Conservation (phyloP, 2,888 invertebrate genomes). For the Sclerodermus sp. region DNA sequence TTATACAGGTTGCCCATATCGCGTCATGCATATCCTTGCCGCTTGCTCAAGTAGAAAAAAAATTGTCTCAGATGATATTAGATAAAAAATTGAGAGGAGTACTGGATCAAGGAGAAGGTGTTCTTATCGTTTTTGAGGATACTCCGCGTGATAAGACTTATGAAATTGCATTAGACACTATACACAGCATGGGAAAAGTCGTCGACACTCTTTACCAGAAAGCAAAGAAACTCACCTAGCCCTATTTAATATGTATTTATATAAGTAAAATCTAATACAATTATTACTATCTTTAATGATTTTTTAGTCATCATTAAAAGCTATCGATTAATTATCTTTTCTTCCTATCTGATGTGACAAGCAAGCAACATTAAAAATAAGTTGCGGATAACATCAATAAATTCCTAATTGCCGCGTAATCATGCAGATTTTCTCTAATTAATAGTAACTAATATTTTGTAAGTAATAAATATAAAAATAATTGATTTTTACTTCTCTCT, state of each 20-base stretch:
- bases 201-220: constrained; percentile 99
- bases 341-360: constrained; percentile 11
- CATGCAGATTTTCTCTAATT: constrained; percentile 14
- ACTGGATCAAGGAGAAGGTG: constrained; percentile 97
- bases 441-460: constrained; percentile 10
- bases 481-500: constrained; percentile 2
- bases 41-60: constrained; percentile 93
- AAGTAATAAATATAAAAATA: constrained; percentile 8
- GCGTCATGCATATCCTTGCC: constrained; percentile 89
- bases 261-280: constrained; percentile 47
- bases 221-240: constrained; percentile 95
- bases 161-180: constrained; percentile 94
- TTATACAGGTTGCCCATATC: constrained; percentile 74
- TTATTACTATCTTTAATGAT: constrained; percentile 43
- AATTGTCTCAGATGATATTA: constrained; percentile 99
- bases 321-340: constrained; percentile 31
- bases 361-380: constrained; percentile 3
- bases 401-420: constrained; percentile 3
- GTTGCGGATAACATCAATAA: constrained; percentile 4
- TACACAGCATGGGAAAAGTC: constrained; percentile 99
- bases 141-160: constrained; percentile 94
- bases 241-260: constrained; percentile 47
- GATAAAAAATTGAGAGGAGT: constrained; percentile 98
- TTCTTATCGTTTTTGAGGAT: constrained; percentile 96
- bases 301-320: constrained; percentile 41